phyloP scores from a whole-genome alignment of 1,140 invertebrate species.

The Drosophila baimaii region DNA sequence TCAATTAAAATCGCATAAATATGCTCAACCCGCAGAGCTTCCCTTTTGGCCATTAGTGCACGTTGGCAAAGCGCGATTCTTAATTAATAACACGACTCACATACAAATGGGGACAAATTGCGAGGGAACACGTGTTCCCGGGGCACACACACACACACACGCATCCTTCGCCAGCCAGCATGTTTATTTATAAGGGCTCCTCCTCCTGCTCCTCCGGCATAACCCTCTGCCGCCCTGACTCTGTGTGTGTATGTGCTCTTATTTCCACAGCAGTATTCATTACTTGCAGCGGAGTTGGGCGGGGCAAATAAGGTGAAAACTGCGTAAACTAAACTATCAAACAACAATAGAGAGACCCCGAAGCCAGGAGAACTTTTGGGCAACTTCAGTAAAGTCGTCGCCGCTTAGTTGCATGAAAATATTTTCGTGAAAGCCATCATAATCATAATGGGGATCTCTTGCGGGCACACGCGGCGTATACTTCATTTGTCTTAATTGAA shows the following conservation, averaged over 20 bases:
- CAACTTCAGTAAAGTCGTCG: slow-evolving; percentile 25
- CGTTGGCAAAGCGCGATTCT: slow-evolving; percentile 25
- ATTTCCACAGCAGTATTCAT: slow-evolving; percentile 47
- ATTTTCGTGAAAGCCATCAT: slow-evolving; percentile 39
- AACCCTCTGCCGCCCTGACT: no score
- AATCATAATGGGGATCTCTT: slow-evolving; percentile 43
- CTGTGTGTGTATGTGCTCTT: not conserved
- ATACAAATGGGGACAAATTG: slow-evolving; percentile 50
- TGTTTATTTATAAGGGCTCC: slow-evolving; percentile 58
- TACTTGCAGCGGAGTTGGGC: slow-evolving; percentile 5
- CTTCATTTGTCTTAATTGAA: slow-evolving; percentile 66
- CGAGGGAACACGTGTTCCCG: slow-evolving; percentile 36
- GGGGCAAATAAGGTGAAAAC: slow-evolving; percentile 33
- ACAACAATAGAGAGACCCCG: slow-evolving; percentile 49
- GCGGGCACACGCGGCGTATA: slow-evolving; percentile 39
- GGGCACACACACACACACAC: slow-evolving; percentile 27
- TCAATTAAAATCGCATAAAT: slow-evolving; percentile 67
- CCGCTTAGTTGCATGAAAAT: slow-evolving; percentile 11
- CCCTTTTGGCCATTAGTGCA: slow-evolving; percentile 54
- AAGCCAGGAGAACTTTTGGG: slow-evolving; percentile 25
- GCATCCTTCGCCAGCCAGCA: slow-evolving; percentile 44
- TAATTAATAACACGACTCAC: slow-evolving; percentile 62
- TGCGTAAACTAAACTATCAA: slow-evolving; percentile 62
- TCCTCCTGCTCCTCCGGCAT: not conserved
- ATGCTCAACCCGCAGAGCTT: slow-evolving; percentile 34